These are phyloP conservation scores for Idaea dimidiata DNA, from an alignment of 2,888 invertebrate species.

Conservation along the genomic window DNA sequence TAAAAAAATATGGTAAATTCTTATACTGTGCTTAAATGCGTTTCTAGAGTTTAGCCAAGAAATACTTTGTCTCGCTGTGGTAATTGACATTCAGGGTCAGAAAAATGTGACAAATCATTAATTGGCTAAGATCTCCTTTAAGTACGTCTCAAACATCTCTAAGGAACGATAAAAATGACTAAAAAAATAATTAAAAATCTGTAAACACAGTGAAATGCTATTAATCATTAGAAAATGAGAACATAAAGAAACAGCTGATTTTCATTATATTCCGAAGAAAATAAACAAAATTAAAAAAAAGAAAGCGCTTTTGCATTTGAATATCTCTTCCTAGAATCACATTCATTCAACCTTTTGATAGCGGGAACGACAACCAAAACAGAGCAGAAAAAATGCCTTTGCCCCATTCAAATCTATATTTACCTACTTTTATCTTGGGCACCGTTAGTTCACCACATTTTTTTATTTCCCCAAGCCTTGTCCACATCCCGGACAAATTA, in stretches of 20 bases:
- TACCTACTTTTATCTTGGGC: not conserved
- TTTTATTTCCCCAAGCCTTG: not conserved
- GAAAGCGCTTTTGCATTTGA: not conserved
- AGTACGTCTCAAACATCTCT: no score
- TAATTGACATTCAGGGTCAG: no score
- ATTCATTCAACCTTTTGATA: slow-evolving; percentile 1
- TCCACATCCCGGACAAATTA: not conserved
- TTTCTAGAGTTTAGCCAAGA: no score
- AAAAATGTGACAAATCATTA: no score
- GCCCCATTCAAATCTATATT: not conserved
- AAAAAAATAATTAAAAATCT: not conserved
- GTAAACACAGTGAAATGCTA: not conserved
- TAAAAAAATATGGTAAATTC: no score
- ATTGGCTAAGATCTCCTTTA: no score
- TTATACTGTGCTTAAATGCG: no score
- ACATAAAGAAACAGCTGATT: not conserved
- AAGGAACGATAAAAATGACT: no score
- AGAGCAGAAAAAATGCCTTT: not conserved
- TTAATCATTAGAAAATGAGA: not conserved
- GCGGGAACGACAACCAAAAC: slow-evolving; percentile 1
- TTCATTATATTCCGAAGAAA: not conserved
- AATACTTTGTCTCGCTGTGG: no score
- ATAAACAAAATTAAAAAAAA: not conserved
- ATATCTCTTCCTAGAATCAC: not conserved
- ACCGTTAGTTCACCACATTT: not conserved